Evolutionary conservation across 1,140 invertebrate genomes (phyloP).

Genomic region (Drosophila nebulosa): DNA sequence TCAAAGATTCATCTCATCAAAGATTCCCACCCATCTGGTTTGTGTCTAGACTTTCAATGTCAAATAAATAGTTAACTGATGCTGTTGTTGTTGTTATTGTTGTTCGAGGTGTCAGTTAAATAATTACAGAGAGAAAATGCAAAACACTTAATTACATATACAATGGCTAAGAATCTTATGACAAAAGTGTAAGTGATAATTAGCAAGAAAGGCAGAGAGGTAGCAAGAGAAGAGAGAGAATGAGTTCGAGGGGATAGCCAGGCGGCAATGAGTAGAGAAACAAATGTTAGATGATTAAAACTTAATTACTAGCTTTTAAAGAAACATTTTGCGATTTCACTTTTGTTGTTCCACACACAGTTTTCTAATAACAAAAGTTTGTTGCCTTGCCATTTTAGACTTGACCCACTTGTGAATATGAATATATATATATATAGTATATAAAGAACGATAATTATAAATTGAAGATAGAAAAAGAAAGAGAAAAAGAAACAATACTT

Average conservation of each 20-base stretch:
- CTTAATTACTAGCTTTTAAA: constrained; percentile 60
- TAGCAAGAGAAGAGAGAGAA: not conserved
- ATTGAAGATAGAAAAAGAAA: constrained; percentile 53
- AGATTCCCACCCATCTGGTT: not conserved
- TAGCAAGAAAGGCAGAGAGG: constrained; percentile 27
- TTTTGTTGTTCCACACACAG: constrained; percentile 49
- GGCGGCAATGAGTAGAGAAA: constrained; percentile 1
- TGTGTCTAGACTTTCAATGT: constrained; percentile 5
- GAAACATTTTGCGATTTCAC: constrained; percentile 64
- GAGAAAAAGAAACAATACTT: constrained; percentile 32
- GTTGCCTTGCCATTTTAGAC: constrained; percentile 41
- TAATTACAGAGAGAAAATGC: constrained; percentile 42
- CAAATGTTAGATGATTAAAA: constrained; percentile 55
- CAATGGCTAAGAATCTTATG: constrained; percentile 36
- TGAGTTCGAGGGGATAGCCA: too few species aligned
- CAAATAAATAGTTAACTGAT: constrained; percentile 35
- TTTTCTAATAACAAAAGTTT: constrained; percentile 23
- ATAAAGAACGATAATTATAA: constrained; percentile 52
- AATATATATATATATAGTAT: constrained; percentile 10
- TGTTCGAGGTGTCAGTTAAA: constrained; percentile 22
- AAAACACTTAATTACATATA: constrained; percentile 44
- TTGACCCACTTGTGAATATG: constrained; percentile 55
- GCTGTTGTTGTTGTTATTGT: too few species aligned
- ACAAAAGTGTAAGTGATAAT: constrained; percentile 69
- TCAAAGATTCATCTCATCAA: not conserved